Conservation (phyloP, 2,888 invertebrate species). For the Diarsia brunnea region DNA sequence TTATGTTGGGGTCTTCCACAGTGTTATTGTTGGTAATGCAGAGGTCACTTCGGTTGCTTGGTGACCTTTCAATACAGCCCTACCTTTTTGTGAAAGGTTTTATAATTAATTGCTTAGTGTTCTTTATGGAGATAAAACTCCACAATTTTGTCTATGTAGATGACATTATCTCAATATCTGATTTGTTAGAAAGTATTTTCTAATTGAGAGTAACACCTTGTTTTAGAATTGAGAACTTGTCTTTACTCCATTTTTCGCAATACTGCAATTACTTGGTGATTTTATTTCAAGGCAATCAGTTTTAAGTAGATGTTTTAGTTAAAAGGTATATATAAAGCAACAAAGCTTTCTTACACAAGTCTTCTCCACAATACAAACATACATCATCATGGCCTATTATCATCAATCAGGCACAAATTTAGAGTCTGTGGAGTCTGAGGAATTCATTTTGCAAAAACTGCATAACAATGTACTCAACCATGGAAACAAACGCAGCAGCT, state of each 20-base stretch:
- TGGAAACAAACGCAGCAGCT: too few species aligned
- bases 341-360: too few species aligned
- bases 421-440: too few species aligned
- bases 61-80: background rate
- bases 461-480: too few species aligned
- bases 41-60: background rate
- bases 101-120: background rate
- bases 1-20: background rate
- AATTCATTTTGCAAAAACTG: too few species aligned
- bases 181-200: background rate
- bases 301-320: too few species aligned
- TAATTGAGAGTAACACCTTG: background rate
- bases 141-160: background rate
- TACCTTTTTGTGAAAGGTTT: background rate
- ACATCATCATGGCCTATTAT: too few species aligned
- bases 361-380: too few species aligned
- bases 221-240: background rate
- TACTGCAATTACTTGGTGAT: background rate
- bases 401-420: too few species aligned
- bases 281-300: background rate
- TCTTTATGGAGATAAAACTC: too few species aligned
- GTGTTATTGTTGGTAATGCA: fast-evolving
- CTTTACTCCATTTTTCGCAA: background rate
- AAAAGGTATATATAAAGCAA: too few species aligned
- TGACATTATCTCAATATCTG: background rate